Conservation (phyloP, 2,113 vertebrate genomes). For the Scatophagus argus region DNA sequence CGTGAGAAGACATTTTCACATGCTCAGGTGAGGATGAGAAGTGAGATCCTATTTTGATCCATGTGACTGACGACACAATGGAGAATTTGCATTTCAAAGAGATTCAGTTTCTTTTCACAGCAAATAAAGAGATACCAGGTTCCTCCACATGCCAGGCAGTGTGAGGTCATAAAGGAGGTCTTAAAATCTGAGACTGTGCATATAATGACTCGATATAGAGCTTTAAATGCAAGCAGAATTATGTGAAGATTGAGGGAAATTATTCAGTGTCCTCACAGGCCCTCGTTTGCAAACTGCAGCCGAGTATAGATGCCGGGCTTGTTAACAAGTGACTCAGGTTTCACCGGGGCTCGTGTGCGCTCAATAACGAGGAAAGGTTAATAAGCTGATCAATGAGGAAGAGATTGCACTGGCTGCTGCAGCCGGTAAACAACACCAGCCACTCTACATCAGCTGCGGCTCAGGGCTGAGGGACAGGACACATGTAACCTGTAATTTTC, state of each 20-base stretch:
- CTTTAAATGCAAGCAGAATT: neutral
- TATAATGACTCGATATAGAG: constrained; percentile 17
- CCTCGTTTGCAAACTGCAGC: constrained; percentile 1
- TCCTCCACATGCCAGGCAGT: constrained; percentile 26
- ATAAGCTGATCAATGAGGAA: constrained; percentile 72
- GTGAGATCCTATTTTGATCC: constrained; percentile 55
- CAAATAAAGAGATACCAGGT: constrained; percentile 18
- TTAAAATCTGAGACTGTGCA: neutral
- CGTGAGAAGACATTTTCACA: constrained; percentile 31
- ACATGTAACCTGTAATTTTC: constrained; percentile 36
- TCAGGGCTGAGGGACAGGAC: constrained; percentile 6
- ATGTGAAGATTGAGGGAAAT: neutral
- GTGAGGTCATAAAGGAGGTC: neutral
- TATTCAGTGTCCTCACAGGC: neutral
- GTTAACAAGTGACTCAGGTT: constrained; percentile 67
- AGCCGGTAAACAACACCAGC: constrained; percentile 51
- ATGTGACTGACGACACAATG: constrained; percentile 43
- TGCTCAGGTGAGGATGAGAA: constrained; percentile 46
- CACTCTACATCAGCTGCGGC: constrained; percentile 15
- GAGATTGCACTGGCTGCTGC: constrained; percentile 25
- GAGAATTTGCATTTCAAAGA: constrained; percentile 69
- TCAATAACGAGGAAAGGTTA: constrained; percentile 73
- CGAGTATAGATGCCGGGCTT: constrained; percentile 43
- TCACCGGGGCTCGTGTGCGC: constrained; percentile 31
- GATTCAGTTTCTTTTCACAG: constrained; percentile 33